phyloP scores from a whole-genome alignment of 2,113 vertebrate species.

The Cathartes aura region DNA sequence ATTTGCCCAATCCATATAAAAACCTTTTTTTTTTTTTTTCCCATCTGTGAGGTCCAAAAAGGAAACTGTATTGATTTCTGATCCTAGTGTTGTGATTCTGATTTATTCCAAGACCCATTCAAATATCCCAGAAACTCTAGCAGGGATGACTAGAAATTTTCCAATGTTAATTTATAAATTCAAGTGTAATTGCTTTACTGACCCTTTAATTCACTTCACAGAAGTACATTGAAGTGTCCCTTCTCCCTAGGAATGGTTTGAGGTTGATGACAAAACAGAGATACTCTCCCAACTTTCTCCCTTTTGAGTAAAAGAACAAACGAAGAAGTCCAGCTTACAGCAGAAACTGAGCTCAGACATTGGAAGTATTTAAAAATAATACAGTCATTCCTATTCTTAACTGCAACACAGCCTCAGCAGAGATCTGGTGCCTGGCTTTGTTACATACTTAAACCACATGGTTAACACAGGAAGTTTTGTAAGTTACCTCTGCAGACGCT shows the following conservation, averaged over 20 bases:
- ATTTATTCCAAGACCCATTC: not conserved
- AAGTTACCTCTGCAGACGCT: not conserved
- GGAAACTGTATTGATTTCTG: not conserved
- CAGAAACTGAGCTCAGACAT: not conserved
- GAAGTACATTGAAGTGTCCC: not conserved
- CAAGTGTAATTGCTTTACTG: not conserved
- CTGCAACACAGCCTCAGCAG: not conserved
- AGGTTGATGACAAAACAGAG: not conserved
- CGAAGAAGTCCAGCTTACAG: not conserved
- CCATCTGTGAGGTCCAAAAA: not conserved
- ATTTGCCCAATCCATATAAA: not conserved
- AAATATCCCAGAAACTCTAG: not conserved
- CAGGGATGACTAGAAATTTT: not conserved
- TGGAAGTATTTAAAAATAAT: not conserved
- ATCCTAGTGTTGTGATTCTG: not conserved
- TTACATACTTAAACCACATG: not conserved
- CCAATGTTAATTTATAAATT: not conserved
- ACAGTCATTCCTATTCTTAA: not conserved
- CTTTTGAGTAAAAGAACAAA: not conserved
- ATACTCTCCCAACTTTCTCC: not conserved
- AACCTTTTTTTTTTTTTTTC: too few relatives aligned
- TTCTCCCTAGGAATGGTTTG: not conserved
- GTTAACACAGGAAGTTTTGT: not conserved
- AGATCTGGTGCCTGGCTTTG: not conserved
- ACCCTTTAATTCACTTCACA: not conserved